Evolutionary conservation across 1,140 invertebrate genomes (phyloP), one percentile per base, ranked within the genome.

Genomic region (Drosophila arizonae): DNA sequence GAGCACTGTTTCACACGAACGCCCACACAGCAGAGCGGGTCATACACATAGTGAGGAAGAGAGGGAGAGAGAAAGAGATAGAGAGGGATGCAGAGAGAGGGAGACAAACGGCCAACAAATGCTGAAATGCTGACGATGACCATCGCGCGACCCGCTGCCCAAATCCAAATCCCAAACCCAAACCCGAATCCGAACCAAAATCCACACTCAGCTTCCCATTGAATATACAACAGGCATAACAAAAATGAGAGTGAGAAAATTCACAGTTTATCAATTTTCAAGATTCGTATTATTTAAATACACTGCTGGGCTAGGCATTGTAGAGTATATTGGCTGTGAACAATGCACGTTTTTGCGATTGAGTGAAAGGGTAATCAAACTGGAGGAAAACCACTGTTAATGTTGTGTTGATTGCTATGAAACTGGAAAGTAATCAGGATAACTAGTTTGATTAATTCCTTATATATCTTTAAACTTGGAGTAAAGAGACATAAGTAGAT

Each of bases 1-100:
- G 72, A 55, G 64, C 46, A 43, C 21, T 72, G 72, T 82, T 86
- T 87, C 79, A 86, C 82, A 86, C 84, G 82, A 86, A 86, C 82
- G 82, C 82, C 82, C 82, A 87, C 81, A 68, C 81, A 60, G 43
- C 75, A 45, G 15, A 55, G 6, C 24, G 46, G 6, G 11, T 4
- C 41, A n/a, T 3, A 26, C n/a, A 45, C 11, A 48, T 45, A 5
- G 21, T 1, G 21, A 24, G 21, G 21, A 24, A 2, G 21, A 24
- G 21, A 21, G 15, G 26, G 36, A 56, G 45, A 3, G 13, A 17
- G 24, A 43, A 10, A 9, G 36, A 11, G 55, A 43, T 21, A n/a
- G 52, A 39, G 43, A 10, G 1, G 2, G 21, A 21, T 21, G 21
- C 21, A 21, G 36, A 72, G 68, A 46, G 62, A 55, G 28, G 28